phyloP scores from a whole-genome alignment of 2,113 vertebrate genomes.

The Pterocles burchelli region DNA sequence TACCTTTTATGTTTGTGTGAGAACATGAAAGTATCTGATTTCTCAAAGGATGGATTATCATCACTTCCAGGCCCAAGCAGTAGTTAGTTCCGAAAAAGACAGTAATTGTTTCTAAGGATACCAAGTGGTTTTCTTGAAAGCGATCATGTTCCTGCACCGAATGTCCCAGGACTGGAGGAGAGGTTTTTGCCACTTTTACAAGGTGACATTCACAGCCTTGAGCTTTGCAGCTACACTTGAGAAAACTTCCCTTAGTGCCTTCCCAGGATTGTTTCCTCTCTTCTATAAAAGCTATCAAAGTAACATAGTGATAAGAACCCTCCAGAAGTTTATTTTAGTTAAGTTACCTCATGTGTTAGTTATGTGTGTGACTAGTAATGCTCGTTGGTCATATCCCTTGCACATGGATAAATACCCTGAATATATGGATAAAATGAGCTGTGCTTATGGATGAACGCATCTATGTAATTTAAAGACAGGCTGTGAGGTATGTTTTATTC shows the following conservation, averaged over 20 bases:
- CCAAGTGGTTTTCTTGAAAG: not conserved
- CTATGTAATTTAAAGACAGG: not conserved
- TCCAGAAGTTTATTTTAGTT: not conserved
- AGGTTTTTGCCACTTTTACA: not conserved
- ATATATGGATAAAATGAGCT: not conserved
- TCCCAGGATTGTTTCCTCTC: not conserved
- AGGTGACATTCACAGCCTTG: not conserved
- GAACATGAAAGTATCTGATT: not conserved
- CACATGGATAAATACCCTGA: not conserved
- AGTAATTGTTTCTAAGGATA: not conserved
- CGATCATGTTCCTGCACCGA: fast-evolving
- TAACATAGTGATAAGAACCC: not conserved
- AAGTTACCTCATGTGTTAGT: not conserved
- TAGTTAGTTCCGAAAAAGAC: not conserved
- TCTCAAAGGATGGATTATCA: not conserved
- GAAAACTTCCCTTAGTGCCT: not conserved
- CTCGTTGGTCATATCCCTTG: not conserved
- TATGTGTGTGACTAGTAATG: not conserved
- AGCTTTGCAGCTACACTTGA: not conserved
- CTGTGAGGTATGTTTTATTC: not conserved
- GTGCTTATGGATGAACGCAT: not conserved
- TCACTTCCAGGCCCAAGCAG: not conserved
- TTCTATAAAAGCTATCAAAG: not conserved
- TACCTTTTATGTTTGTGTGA: not conserved
- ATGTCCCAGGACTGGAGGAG: not conserved